These are phyloP conservation scores for Rynchops niger DNA, from an alignment of 2,113 vertebrate genomes.

Conservation along the genomic window DNA sequence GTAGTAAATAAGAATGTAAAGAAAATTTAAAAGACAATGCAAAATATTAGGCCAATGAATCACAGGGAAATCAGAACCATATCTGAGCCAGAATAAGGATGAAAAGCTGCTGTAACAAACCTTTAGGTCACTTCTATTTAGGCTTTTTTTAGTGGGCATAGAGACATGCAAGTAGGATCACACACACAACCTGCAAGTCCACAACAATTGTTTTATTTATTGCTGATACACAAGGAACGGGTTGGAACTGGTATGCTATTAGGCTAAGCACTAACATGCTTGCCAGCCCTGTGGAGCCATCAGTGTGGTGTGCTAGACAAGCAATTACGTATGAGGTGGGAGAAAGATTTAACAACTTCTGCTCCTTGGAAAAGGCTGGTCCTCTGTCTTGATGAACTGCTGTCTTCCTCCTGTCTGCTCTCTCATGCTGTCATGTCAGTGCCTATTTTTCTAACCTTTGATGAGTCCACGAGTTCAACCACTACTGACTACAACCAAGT, in stretches of 20 bases:
- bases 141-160: neutral
- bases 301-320: neutral
- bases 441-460: neutral
- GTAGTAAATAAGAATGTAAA: neutral
- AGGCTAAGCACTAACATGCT: neutral
- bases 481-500: neutral
- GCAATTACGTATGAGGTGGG: neutral
- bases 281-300: neutral
- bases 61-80: neutral
- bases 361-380: neutral
- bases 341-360: neutral
- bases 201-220: neutral
- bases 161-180: neutral
- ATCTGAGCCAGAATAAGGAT: neutral
- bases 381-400: neutral
- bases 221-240: neutral
- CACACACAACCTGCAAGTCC: neutral
- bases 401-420: neutral
- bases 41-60: neutral
- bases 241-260: neutral
- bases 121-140: neutral
- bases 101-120: neutral
- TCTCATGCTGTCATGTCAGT: neutral
- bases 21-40: neutral
- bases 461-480: neutral